Evolutionary conservation across 2,113 vertebrate genomes (phyloP), one percentile per base, ranked within the genome.

Genomic region (Mobula birostris): DNA sequence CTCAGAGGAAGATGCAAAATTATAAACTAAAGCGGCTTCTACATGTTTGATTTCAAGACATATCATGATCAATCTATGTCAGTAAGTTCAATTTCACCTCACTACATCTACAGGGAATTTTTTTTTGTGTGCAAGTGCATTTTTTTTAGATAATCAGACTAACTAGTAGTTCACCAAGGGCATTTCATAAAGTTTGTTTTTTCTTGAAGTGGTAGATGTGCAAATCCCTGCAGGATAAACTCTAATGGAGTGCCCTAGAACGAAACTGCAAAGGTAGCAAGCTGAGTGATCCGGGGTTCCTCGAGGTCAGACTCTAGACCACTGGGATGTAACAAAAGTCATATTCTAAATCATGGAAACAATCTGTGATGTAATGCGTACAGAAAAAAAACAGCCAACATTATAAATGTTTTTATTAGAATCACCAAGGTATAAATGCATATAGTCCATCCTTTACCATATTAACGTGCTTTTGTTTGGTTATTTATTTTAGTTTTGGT

Each of bases 181-280:
- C 5, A 24, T 63, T 63, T 66, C 76, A n/a, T 5, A 29, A 29
- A 77, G 15, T 85, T 12, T 15, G 7, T 85, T 29, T 15, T 48
- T 66, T 32, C 29, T 15, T 5, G 61, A 68, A 48, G 68, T 66
- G 32, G 66, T 72, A 32, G 90, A 66, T 93, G 32, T 74, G 68
- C 72, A 93, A 40, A 93, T 93, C 90, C 68, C 68, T 74, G 24
- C 90, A 72, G 68, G 68, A 74, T 27, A 32, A 93, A 36, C 90
- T 93, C 32, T 24, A 93, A 93, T 93, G 36, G 19, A 72, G 68
- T 70, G 36, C 70, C 27, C 68, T 72, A 32, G 90, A 93, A 93
- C 90, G 21, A 72, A 72, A 27, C 63, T 48, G 68, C 90, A 88
- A 88, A 68, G 85, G 85, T 93, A 48, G 70, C 66, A 93, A 48